Conservation (phyloP, 1,140 invertebrate species). For the Temnothorax curvispinosus region DNA sequence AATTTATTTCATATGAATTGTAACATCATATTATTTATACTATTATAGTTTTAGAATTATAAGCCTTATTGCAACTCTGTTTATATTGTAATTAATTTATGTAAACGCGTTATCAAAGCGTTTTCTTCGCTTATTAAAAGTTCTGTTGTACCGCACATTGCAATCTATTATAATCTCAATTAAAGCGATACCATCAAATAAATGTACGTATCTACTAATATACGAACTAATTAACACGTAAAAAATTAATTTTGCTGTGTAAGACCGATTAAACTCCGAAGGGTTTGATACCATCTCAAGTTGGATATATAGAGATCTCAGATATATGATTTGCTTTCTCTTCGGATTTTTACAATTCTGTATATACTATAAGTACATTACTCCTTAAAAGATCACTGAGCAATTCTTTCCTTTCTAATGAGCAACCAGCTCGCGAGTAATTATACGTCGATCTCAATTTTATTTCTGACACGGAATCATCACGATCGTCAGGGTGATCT, state of each 20-base stretch:
- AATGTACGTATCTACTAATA: background rate
- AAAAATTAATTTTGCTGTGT: background rate
- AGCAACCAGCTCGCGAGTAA: constrained; percentile 64
- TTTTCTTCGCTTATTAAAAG: background rate
- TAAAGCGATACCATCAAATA: constrained; percentile 20
- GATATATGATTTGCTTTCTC: constrained; percentile 49
- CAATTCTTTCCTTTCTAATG: constrained; percentile 55
- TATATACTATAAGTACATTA: background rate
- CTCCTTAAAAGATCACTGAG: background rate
- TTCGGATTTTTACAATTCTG: constrained; percentile 21
- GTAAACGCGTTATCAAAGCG: background rate
- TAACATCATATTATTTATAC: background rate
- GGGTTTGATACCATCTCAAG: constrained; percentile 19
- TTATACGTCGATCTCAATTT: constrained; percentile 70
- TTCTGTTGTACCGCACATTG: background rate
- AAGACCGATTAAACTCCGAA: background rate
- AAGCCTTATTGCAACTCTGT: background rate
- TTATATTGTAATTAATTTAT: background rate
- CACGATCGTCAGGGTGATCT: constrained; percentile 2
- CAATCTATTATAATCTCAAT: constrained; percentile 5
- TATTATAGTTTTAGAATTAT: too few relatives aligned
- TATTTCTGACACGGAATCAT: constrained; percentile 58
- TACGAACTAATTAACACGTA: background rate
- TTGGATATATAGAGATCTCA: constrained; percentile 5
- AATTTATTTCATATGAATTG: background rate